These are phyloP conservation scores for Oscheius onirici DNA, from an alignment of 2,888 invertebrate genomes.

Conservation along the genomic window DNA sequence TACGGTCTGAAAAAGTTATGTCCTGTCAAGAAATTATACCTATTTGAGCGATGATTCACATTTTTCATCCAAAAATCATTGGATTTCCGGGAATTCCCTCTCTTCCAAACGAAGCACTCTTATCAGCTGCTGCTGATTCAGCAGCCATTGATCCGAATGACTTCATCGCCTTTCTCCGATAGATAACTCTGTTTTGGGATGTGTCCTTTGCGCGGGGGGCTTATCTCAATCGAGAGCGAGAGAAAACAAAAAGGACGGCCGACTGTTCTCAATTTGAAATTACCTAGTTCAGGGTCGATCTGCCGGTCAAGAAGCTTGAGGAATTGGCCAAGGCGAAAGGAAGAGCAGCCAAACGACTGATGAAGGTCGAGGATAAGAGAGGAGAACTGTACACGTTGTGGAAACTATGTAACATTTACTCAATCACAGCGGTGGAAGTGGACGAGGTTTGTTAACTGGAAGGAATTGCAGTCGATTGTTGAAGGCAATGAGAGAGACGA, in stretches of 20 bases:
- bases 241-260: neutral
- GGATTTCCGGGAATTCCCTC: no score
- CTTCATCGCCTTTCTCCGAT: neutral
- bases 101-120: no score
- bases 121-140: slow-evolving; percentile 4
- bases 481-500: slow-evolving; percentile 40
- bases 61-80: no score
- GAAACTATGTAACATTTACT: slow-evolving; percentile 42
- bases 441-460: no score
- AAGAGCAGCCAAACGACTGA: slow-evolving; percentile 31
- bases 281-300: slow-evolving; percentile 34
- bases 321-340: slow-evolving; percentile 30
- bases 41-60: no score
- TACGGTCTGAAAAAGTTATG: no score
- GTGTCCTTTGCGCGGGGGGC: neutral
- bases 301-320: slow-evolving; percentile 38
- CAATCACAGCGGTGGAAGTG: slow-evolving; percentile 34
- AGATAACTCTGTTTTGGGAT: neutral
- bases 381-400: slow-evolving; percentile 37
- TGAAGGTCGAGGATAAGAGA: slow-evolving; percentile 36
- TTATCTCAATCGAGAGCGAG: neutral
- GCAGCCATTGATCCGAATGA: neutral
- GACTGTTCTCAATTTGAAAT: no score
- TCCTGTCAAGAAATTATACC: no score
- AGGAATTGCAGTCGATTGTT: no score